Evolutionary conservation across 2,888 invertebrate species (phyloP).

Genomic region (Drosophila macrospina): DNA sequence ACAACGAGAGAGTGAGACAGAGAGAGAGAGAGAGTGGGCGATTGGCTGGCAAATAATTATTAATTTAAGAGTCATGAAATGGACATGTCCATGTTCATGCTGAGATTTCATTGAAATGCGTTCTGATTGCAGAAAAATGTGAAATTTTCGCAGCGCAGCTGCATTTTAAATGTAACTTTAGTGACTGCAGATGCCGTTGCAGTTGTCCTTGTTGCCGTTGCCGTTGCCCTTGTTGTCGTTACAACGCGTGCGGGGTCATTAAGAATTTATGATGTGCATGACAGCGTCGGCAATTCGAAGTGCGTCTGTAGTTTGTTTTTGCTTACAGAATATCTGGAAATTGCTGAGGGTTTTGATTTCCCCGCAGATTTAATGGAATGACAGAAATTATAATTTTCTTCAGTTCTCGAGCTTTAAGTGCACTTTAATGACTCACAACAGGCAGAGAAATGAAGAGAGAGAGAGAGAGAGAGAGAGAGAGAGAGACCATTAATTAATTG

Average conservation of each 20-base stretch:
- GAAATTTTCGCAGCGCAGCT: conserved; percentile 33
- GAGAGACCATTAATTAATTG: conserved; percentile 61
- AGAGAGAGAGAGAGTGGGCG: conserved; percentile 9
- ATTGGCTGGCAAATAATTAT: conserved; percentile 64
- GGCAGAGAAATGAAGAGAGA: not conserved
- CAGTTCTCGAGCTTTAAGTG: conserved; percentile 50
- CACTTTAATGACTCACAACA: conserved; percentile 54
- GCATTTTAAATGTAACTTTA: conserved; percentile 46
- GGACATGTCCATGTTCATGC: conserved; percentile 43
- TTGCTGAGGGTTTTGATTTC: conserved; percentile 53
- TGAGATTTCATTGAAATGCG: conserved; percentile 64
- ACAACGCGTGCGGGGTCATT: conserved; percentile 61
- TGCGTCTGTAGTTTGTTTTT: conserved; percentile 26
- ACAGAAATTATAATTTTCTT: conserved; percentile 23
- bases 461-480: conserved; percentile 17
- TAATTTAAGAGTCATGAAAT: conserved; percentile 70
- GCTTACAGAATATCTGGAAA: conserved; percentile 27
- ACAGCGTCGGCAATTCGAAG: conserved; percentile 58
- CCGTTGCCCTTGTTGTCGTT: not conserved
- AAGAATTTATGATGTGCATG: conserved; percentile 74
- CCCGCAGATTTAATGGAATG: conserved; percentile 43
- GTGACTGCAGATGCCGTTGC: conserved; percentile 23
- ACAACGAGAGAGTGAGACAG: conserved; percentile 7
- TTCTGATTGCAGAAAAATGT: conserved; percentile 54
- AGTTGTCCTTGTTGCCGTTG: not conserved